These are phyloP conservation scores for Branchinecta lynchi DNA, from an alignment of 1,140 invertebrate genomes.

Conservation along the genomic window DNA sequence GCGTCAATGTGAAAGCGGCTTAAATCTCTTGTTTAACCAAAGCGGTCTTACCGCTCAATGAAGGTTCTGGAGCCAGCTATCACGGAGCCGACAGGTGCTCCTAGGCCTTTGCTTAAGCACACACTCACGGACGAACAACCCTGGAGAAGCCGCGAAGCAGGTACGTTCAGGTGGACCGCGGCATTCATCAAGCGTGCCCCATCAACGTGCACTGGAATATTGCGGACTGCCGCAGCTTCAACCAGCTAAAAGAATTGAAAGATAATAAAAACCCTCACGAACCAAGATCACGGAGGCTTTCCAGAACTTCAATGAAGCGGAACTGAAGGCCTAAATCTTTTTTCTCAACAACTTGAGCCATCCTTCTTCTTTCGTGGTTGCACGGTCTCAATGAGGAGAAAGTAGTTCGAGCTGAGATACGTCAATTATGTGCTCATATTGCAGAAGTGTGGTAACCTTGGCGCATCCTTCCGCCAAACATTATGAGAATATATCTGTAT, in stretches of 20 bases:
- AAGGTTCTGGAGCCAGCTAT: conserved; percentile 62
- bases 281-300: neutral
- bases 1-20: too few relatives aligned
- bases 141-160: conserved; percentile 45
- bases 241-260: conserved; percentile 35
- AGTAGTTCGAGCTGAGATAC: too few relatives aligned
- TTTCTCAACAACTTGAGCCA: too few relatives aligned
- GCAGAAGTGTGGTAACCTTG: too few relatives aligned
- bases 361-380: too few relatives aligned
- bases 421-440: too few relatives aligned
- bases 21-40: too few relatives aligned
- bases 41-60: conserved; percentile 47
- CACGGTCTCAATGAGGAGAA: too few relatives aligned
- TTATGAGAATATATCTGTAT: too few relatives aligned
- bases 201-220: conserved; percentile 70
- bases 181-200: conserved; percentile 88
- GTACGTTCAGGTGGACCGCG: conserved; percentile 43
- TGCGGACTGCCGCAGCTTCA: conserved; percentile 42
- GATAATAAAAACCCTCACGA: neutral
- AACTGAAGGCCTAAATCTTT: too few relatives aligned
- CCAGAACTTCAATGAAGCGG: too few relatives aligned
- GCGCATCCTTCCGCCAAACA: too few relatives aligned
- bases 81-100: conserved; percentile 71
- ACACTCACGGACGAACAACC: conserved; percentile 60
- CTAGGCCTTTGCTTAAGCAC: conserved; percentile 74